Conservation (phyloP, 2,888 invertebrate species). For the Pristionchus exspectatus region DNA sequence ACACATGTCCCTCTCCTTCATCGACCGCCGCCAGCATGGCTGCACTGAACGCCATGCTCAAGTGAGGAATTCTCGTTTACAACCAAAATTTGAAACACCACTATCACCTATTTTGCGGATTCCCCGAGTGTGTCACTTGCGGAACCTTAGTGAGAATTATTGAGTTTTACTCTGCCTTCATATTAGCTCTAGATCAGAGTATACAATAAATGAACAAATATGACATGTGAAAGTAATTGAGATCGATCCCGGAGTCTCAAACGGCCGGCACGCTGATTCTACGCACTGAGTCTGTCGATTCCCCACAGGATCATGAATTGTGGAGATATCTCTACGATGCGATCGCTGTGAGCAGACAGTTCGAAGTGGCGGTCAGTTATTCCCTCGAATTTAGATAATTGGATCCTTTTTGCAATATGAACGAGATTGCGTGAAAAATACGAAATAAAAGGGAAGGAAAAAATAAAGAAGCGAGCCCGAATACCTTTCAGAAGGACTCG, state of each 20-base stretch:
- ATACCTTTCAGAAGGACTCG: constrained; percentile 60
- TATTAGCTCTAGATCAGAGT: too few species aligned
- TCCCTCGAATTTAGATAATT: not conserved
- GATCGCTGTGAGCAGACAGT: constrained; percentile 59
- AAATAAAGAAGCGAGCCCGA: too few species aligned
- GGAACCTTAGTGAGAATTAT: too few species aligned
- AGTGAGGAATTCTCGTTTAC: too few species aligned
- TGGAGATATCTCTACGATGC: constrained; percentile 71
- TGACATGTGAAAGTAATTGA: too few species aligned
- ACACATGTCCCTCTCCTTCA: constrained; percentile 66
- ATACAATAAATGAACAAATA: too few species aligned
- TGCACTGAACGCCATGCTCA: constrained; percentile 68
- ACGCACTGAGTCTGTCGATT: constrained; percentile 62
- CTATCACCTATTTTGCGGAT: too few species aligned
- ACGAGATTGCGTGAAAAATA: too few species aligned
- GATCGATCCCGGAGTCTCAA: constrained; percentile 66
- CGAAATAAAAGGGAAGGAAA: too few species aligned
- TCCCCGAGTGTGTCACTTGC: too few species aligned
- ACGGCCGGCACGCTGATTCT: constrained; percentile 69
- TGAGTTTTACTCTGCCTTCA: not conserved
- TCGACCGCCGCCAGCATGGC: constrained; percentile 64
- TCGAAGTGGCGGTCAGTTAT: constrained; percentile 62
- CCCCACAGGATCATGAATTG: constrained; percentile 64
- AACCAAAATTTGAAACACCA: too few species aligned
- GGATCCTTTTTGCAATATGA: not conserved